A percentile compares a stretch with the other conserved stretches of the same genome.
These are phyloP conservation scores for Synergus japonicus DNA, from an alignment of 2,888 invertebrate species.

Conservation along the genomic window DNA sequence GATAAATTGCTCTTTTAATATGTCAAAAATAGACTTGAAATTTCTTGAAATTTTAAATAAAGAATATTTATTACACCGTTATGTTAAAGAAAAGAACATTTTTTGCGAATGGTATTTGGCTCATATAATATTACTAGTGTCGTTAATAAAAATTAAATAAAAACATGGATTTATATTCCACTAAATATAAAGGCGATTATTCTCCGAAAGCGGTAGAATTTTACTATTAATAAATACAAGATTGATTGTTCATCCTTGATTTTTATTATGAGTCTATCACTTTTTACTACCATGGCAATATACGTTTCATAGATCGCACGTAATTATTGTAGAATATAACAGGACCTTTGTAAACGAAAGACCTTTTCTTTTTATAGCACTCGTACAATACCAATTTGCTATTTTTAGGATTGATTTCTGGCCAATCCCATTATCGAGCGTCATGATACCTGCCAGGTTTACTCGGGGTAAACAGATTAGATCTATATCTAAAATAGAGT, in stretches of 20 bases:
- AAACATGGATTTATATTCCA: neutral
- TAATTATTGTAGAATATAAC: conserved; percentile 12
- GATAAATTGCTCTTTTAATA: conserved; percentile 10
- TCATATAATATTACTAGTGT: neutral
- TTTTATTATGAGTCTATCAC: neutral
- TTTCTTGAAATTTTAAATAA: neutral
- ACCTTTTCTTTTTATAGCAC: conserved; percentile 34
- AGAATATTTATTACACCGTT: too few relatives aligned
- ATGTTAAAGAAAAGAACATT: neutral
- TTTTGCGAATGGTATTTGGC: neutral
- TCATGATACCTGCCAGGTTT: conserved; percentile 22
- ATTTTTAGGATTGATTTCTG: conserved; percentile 52
- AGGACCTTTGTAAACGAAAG: conserved; percentile 6
- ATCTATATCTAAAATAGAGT: conserved; percentile 18
- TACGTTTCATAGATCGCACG: conserved; percentile 13
- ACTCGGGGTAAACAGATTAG: conserved; percentile 11
- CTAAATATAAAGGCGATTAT: neutral
- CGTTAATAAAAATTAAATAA: neutral
- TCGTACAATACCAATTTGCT: conserved; percentile 42
- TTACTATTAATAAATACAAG: neutral
- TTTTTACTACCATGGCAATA: neutral
- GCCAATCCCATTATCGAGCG: conserved; percentile 52
- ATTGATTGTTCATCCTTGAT: neutral
- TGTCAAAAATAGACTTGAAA: neutral
- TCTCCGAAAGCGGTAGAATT: neutral